Percentiles rank a stretch among this genome's conserved stretches.
phyloP scores from a whole-genome alignment of 2,797 vertebrate species.

The Gobionotothen gibberifrons region DNA sequence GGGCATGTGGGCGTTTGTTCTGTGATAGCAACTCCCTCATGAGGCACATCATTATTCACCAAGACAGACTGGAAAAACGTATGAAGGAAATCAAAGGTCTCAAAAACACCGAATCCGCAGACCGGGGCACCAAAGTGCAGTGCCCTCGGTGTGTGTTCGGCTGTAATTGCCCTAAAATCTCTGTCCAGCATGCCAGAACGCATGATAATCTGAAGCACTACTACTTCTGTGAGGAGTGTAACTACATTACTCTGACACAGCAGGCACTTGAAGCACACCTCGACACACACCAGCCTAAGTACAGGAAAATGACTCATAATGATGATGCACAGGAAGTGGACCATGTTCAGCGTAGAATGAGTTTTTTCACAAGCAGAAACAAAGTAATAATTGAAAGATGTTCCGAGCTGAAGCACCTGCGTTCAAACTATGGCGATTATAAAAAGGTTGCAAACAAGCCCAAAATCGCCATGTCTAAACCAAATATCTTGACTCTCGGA shows the following conservation, averaged over 20 bases:
- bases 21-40: constrained; percentile 92
- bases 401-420: constrained; percentile 82
- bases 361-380: constrained; percentile 85
- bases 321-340: constrained; percentile 69
- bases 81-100: constrained; percentile 93
- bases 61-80: constrained; percentile 89
- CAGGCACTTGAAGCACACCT: constrained; percentile 87
- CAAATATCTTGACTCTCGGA: constrained; percentile 38
- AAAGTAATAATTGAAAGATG: constrained; percentile 86
- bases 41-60: constrained; percentile 96
- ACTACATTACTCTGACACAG: constrained; percentile 89
- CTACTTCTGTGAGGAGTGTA: constrained; percentile 90
- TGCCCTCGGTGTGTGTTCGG: constrained; percentile 89
- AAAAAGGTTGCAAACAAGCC: constrained; percentile 39
- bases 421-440: constrained; percentile 48
- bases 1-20: constrained; percentile 94
- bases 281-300: constrained; percentile 78
- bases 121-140: constrained; percentile 83
- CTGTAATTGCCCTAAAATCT: constrained; percentile 90
- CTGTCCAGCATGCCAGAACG: constrained; percentile 89
- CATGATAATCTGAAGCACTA: constrained; percentile 90
- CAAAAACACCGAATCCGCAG: constrained; percentile 88
- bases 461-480: constrained; percentile 31
- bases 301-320: constrained; percentile 70
- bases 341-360: constrained; percentile 83